These are phyloP conservation scores for Zalophus californianus DNA, from an alignment of 2,797 vertebrate genomes.

Conservation along the genomic window DNA sequence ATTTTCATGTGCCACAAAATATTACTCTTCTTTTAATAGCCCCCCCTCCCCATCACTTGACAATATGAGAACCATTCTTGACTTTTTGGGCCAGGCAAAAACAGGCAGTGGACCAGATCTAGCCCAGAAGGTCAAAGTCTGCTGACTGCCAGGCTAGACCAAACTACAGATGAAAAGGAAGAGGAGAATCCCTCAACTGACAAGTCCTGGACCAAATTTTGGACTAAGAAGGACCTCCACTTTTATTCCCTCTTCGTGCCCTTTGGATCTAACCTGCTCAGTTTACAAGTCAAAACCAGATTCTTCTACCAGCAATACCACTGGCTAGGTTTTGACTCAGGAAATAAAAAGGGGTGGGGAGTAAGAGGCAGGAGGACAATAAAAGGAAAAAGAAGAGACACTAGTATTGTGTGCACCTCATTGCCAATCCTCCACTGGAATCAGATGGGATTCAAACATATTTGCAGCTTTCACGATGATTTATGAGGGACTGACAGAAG, in stretches of 20 bases:
- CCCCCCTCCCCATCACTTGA: not conserved
- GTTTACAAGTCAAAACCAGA: constrained; percentile 16
- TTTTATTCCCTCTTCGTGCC: not conserved
- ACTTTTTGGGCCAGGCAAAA: not conserved
- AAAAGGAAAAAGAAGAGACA: not conserved
- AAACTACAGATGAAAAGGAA: not conserved
- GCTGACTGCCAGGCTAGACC: not conserved
- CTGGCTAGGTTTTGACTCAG: constrained; percentile 24
- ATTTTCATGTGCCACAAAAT: constrained; percentile 1
- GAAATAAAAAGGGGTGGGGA: not conserved
- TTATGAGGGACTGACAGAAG: not conserved
- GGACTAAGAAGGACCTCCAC: not conserved
- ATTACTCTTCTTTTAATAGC: not conserved
- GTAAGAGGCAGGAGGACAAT: not conserved
- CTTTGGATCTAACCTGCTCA: constrained; percentile 7
- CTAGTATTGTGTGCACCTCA: not conserved
- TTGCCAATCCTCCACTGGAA: not conserved
- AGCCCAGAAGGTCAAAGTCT: not conserved
- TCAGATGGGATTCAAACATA: not conserved
- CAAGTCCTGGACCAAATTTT: not conserved
- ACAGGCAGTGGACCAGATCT: not conserved
- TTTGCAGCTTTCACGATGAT: not conserved
- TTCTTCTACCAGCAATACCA: not conserved
- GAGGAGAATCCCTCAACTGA: not conserved
- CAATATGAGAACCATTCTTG: not conserved